Conservation (phyloP, 2,888 invertebrate genomes). For the Nudaria mundana region DNA sequence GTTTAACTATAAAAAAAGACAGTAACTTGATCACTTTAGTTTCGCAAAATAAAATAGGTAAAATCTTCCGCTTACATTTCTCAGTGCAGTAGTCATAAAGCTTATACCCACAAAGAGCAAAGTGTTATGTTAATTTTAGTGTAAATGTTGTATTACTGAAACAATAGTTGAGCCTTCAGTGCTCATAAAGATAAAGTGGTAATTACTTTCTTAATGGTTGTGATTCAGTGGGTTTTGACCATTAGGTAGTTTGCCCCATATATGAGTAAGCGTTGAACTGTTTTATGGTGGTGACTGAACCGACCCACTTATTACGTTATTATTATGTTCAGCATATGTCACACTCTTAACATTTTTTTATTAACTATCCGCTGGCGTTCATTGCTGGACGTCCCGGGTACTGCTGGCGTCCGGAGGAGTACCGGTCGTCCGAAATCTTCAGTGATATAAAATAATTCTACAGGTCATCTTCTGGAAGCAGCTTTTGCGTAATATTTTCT, state of each 20-base stretch:
- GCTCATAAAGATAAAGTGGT: conserved; percentile 71
- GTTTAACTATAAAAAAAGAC: too few relatives aligned
- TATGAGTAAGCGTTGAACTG: conserved; percentile 31
- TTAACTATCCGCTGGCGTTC: too few relatives aligned
- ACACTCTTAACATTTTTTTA: conserved; percentile 8
- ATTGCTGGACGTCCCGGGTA: too few relatives aligned
- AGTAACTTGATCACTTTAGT: too few relatives aligned
- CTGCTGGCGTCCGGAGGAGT: too few relatives aligned
- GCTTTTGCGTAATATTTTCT: too few relatives aligned
- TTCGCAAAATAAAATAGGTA: too few relatives aligned
- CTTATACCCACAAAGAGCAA: background rate
- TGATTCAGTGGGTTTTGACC: conserved; percentile 36
- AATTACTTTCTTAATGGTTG: conserved; percentile 63
- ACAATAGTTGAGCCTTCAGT: conserved; percentile 47
- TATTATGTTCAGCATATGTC: conserved; percentile 19
- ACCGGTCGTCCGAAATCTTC: too few relatives aligned
- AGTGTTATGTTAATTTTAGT: conserved; percentile 24
- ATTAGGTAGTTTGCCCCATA: conserved; percentile 27
- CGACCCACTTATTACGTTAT: conserved; percentile 22
- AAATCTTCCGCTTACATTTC: background rate
- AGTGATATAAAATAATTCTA: too few relatives aligned
- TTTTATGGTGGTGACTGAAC: conserved; percentile 34
- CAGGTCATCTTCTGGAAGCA: too few relatives aligned
- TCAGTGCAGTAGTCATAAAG: background rate
- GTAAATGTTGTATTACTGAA: conserved; percentile 35